Evolutionary conservation across 1,140 invertebrate genomes (phyloP).

Genomic region (Lithobius niger): DNA sequence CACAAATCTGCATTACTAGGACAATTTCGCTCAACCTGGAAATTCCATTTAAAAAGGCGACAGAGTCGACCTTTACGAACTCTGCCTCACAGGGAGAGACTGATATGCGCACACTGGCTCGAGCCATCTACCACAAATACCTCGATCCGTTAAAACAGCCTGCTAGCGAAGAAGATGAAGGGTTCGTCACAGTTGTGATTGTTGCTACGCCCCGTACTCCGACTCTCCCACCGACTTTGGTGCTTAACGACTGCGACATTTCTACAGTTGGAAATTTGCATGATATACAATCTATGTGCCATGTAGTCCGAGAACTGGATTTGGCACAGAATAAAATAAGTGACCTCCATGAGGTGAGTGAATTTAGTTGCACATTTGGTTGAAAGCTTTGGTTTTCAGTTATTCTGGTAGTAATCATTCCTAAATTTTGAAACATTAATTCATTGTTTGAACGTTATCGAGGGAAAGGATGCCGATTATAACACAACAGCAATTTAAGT

Average conservation of each 20-base stretch:
- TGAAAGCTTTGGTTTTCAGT: too few species aligned
- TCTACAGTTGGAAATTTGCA: constrained; percentile 62
- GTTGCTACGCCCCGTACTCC: constrained; percentile 48
- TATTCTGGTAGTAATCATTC: too few species aligned
- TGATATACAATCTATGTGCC: constrained; percentile 62
- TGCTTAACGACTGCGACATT: constrained; percentile 78
- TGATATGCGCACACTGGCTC: constrained; percentile 61
- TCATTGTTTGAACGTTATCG: too few species aligned
- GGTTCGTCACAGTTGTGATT: constrained; percentile 57
- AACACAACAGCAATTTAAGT: too few species aligned
- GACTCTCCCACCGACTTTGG: constrained; percentile 61
- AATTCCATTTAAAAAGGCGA: neutral
- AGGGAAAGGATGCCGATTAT: too few species aligned
- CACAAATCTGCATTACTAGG: neutral
- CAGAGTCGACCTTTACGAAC: neutral
- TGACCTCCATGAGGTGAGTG: constrained; percentile 62
- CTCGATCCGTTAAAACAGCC: constrained; percentile 41
- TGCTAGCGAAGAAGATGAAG: constrained; percentile 32
- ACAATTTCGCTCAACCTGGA: neutral
- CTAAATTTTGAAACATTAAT: too few species aligned
- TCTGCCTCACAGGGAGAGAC: neutral
- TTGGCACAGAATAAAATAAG: constrained; percentile 75
- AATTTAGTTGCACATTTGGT: too few species aligned
- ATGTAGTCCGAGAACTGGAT: constrained; percentile 73
- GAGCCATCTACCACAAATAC: constrained; percentile 73